Percentiles rank a stretch among this genome's conserved stretches.
Evolutionary conservation across 1,140 invertebrate species (phyloP).

Genomic region (Cherax destructor): DNA sequence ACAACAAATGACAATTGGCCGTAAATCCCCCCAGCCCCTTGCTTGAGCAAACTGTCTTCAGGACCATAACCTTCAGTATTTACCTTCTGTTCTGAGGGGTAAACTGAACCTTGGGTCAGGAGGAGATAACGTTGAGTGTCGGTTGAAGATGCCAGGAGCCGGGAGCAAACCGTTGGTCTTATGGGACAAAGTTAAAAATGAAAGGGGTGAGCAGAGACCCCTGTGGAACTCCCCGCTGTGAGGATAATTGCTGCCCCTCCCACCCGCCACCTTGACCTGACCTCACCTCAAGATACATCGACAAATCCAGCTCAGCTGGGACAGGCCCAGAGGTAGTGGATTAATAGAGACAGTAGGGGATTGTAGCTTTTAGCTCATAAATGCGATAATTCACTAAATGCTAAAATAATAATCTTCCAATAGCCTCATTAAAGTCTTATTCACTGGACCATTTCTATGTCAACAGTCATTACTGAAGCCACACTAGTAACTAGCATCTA

Average conservation of each 20-base stretch:
- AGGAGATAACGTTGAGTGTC: neutral
- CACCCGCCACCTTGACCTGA: neutral
- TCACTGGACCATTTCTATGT: neutral
- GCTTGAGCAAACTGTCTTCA: constrained; percentile 46
- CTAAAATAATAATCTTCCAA: constrained; percentile 1
- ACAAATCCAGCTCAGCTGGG: constrained; percentile 7
- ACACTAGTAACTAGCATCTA: neutral
- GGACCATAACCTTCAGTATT: neutral
- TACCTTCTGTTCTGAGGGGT: neutral
- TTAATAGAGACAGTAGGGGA: constrained; percentile 29
- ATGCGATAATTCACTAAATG: constrained; percentile 21
- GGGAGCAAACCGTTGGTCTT: constrained; percentile 17
- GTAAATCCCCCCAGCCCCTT: constrained; percentile 23
- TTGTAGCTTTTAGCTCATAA: constrained; percentile 9
- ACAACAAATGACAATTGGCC: constrained; percentile 53
- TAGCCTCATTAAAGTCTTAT: too few relatives aligned
- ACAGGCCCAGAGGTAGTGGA: neutral
- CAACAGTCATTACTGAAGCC: neutral
- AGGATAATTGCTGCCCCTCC: constrained; percentile 51
- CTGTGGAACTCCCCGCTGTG: constrained; percentile 43
- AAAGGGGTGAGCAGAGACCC: constrained; percentile 33
- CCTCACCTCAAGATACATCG: neutral
- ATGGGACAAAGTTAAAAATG: neutral
- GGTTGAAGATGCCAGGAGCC: neutral
- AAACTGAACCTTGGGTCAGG: neutral